Evolutionary conservation across 1,140 invertebrate species (phyloP), one percentile per base, ranked within the genome.

Genomic region (Aleiodes sp.): DNA sequence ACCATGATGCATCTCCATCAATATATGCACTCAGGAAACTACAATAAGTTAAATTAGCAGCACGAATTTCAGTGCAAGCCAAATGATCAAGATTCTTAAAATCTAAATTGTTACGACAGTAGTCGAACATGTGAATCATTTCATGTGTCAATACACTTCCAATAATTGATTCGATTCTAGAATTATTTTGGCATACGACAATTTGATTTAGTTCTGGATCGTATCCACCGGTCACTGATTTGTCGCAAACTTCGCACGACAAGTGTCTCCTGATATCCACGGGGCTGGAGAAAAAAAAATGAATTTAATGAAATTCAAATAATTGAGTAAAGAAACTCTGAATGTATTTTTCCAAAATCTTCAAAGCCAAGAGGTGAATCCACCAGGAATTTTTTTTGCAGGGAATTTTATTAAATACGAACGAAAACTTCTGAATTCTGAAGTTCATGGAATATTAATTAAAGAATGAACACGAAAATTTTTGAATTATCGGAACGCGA

Each of bases 91-190:
- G 86, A 82, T 98, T 96, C 73, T 90, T 92, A 73, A 97, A 95
- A 81, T 99, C 93, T 33, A 98, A 79, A 63, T 98, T 90, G 73
- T 96, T 93, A 43, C 91, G 89, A 84, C 97, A 99, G 77, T 92
- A 94, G 82, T 99, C 97, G 84, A 97, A 98, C 94, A 98, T 98
- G 83, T 99, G 97, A 41, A 98, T 92, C 88, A 99, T 90, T 86
- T 99, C 97, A 84, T 99, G 97, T 1, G 92, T 90, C 2, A 99
- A 79, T 6, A 96, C 92, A 68, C 91, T 91, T 82, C 94, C 92
- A 0, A 96, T 89, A 75, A 90, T 87, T 4, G 89, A 88, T 81
- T 90, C 82, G 37, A 84, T 87, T 52, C 76, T 87, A 12, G 90
- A 90, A 59, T 90, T 89, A 88, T 99, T 98, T 81, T 98, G 94